Evolutionary conservation across 2,888 invertebrate species (phyloP).

Genomic region (Andrena praecox): DNA sequence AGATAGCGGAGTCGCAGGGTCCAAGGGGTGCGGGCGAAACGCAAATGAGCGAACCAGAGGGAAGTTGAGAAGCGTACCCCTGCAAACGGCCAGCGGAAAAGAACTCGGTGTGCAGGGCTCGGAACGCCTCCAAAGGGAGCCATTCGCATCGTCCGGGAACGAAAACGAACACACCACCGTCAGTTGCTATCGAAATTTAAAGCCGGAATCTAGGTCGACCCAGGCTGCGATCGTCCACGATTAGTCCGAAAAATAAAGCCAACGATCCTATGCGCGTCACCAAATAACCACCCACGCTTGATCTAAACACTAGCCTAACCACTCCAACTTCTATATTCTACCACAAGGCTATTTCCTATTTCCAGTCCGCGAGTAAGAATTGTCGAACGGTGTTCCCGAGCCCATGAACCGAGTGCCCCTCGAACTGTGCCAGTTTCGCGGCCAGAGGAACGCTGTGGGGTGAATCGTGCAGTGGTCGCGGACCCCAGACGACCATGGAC

Average conservation of each 20-base stretch:
- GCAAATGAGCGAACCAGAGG: neutral
- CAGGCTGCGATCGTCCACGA: neutral
- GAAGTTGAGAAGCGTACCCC: neutral
- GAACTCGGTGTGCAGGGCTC: neutral
- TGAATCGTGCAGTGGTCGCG: conserved; percentile 16
- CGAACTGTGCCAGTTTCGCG: neutral
- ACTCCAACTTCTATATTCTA: neutral
- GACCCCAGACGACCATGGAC: conserved; percentile 60
- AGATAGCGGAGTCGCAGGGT: neutral
- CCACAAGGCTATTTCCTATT: neutral
- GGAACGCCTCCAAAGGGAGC: neutral
- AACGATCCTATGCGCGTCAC: too few species aligned
- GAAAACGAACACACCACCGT: too few species aligned
- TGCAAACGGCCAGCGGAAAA: neutral
- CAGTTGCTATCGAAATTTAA: too few species aligned
- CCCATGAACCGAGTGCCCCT: neutral
- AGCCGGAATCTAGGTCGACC: neutral
- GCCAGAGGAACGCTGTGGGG: neutral
- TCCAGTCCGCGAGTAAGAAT: neutral
- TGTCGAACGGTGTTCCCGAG: neutral
- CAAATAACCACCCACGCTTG: neutral
- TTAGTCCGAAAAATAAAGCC: too few species aligned
- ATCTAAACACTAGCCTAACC: neutral
- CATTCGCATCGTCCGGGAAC: too few species aligned
- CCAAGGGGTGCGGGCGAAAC: neutral